Conservation (phyloP, 2,888 invertebrate genomes). For the Dynastes tityus region DNA sequence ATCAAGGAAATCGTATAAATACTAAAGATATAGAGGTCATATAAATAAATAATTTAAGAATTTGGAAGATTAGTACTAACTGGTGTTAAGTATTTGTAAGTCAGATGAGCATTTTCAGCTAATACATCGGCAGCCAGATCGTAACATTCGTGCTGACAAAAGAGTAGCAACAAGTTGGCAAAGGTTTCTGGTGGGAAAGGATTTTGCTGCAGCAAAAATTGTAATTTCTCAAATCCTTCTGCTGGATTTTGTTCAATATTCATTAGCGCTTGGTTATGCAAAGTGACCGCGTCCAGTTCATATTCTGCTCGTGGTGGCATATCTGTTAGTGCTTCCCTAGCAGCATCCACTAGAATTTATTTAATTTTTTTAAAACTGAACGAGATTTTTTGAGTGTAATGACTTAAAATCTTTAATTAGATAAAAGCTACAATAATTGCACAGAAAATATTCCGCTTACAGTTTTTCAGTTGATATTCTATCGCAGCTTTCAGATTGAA, state of each 20-base stretch:
- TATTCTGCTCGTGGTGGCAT: slow-evolving; percentile 96
- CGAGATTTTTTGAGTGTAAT: neutral
- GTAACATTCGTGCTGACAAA: slow-evolving; percentile 97
- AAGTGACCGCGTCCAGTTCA: slow-evolving; percentile 96
- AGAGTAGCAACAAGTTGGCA: slow-evolving; percentile 93
- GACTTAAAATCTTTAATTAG: too few relatives aligned
- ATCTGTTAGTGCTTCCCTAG: slow-evolving; percentile 89
- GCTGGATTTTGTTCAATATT: slow-evolving; percentile 88
- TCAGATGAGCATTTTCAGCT: slow-evolving; percentile 97
- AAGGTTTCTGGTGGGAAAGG: slow-evolving; percentile 99
- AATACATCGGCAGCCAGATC: slow-evolving; percentile 98
- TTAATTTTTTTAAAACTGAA: neutral
- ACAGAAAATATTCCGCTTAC: slow-evolving; percentile 68
- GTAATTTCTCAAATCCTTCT: slow-evolving; percentile 95
- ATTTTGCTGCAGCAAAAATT: slow-evolving; percentile 95
- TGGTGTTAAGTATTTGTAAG: slow-evolving; percentile 94
- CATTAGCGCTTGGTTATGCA: slow-evolving; percentile 96
- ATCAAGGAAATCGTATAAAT: slow-evolving; percentile 95
- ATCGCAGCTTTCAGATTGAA: slow-evolving; percentile 99
- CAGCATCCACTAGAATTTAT: slow-evolving; percentile 79
- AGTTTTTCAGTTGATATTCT: slow-evolving; percentile 93
- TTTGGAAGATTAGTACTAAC: slow-evolving; percentile 70
- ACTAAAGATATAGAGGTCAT: slow-evolving; percentile 71
- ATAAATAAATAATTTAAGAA: neutral
- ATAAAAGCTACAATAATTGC: neutral